Base-by-base conservation (phyloP, 2,888 invertebrate species). In the Xestoiulus laeticollis region DNA sequence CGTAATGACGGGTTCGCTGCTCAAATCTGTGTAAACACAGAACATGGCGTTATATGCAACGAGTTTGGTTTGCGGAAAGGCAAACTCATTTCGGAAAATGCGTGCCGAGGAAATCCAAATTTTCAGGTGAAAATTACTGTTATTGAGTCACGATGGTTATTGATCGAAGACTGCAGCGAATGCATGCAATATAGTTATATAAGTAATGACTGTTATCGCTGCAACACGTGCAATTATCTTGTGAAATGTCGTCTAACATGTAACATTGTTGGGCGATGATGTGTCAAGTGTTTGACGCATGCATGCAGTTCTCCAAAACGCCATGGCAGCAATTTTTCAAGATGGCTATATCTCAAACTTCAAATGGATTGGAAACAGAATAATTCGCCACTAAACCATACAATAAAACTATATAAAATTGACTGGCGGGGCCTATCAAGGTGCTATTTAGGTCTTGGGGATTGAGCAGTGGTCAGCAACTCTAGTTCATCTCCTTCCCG, bases 1-100 rank as follows among this genome's bases (percentile, higher is more conserved):
- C 68, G 26, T 68, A 68, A 68, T 68, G 68, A 68, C 26, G 68
- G 68, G 68, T 68, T 68, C 68, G 68, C 68, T 68, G 68, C 12
- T 26, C 68, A 68, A 68, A 30, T 68, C 26, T 68, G 68, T 6
- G 68, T 68, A 68, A 68, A 68, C 68, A 68, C 68, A 12, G 12
- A 68, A 68, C 22, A n/a, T 68, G 68, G n/a, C 26, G 68, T 38
- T 38, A 48, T 12, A 5, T n/a, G n/a, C n/a, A n/a, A 68, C 26
- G 26, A 68, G 26, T 68, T 68, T 68, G 26, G 68, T 14, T 1
- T 26, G 68, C 26, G 68, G 68, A 14, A 68, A 68, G 68, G 26
- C 14, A 26, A 68, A 68, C 68, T 26, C 68, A 26, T 68, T 68
- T 68, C 14, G 26, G 10, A 68, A 68, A 26, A 26, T 68, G 26